Evolutionary conservation across 2,797 vertebrate genomes (phyloP).

Genomic region (Betta splendens): DNA sequence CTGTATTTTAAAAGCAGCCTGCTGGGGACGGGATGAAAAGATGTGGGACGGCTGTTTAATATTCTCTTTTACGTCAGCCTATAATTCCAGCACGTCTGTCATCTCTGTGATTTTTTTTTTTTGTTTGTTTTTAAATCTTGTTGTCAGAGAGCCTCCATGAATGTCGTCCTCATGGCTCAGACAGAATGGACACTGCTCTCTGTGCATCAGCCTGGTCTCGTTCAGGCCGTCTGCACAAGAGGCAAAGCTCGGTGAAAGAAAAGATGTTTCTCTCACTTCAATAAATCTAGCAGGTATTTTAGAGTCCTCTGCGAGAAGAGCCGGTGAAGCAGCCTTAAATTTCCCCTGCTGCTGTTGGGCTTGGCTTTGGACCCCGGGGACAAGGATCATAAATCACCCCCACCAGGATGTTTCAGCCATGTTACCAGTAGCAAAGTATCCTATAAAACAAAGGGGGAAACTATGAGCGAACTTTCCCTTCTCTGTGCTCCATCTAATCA

Average conservation of each 20-base stretch:
- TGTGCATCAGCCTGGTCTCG: slow-evolving; percentile 20
- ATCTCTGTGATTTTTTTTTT: slow-evolving; percentile 8
- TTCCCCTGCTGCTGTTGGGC: slow-evolving; percentile 40
- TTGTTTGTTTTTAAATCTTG: slow-evolving; percentile 3
- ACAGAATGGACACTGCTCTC: slow-evolving; percentile 23
- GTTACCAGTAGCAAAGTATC: slow-evolving; percentile 77
- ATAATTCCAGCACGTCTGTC: slow-evolving; percentile 29
- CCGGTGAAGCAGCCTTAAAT: slow-evolving; percentile 68
- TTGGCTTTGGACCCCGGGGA: slow-evolving; percentile 52
- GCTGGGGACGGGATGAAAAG: slow-evolving; percentile 27
- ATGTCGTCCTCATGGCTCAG: background rate
- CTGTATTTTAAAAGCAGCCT: slow-evolving; percentile 22
- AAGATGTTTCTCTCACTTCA: slow-evolving; percentile 43
- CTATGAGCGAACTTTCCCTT: slow-evolving; percentile 34
- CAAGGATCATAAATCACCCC: slow-evolving; percentile 69
- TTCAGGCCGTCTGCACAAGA: slow-evolving; percentile 26
- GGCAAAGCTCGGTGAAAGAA: slow-evolving; percentile 37
- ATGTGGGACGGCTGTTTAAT: slow-evolving; percentile 39
- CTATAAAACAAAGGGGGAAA: slow-evolving; percentile 63
- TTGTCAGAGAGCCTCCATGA: background rate
- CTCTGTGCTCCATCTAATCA: slow-evolving; percentile 44
- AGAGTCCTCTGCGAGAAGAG: slow-evolving; percentile 50
- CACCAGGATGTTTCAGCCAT: slow-evolving; percentile 63
- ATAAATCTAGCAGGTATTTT: slow-evolving; percentile 78
- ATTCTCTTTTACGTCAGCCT: slow-evolving; percentile 33